Evolutionary conservation across 2,797 vertebrate species (phyloP), one percentile per base, ranked within the genome.

Genomic region (Yasuhikotakia modesta): DNA sequence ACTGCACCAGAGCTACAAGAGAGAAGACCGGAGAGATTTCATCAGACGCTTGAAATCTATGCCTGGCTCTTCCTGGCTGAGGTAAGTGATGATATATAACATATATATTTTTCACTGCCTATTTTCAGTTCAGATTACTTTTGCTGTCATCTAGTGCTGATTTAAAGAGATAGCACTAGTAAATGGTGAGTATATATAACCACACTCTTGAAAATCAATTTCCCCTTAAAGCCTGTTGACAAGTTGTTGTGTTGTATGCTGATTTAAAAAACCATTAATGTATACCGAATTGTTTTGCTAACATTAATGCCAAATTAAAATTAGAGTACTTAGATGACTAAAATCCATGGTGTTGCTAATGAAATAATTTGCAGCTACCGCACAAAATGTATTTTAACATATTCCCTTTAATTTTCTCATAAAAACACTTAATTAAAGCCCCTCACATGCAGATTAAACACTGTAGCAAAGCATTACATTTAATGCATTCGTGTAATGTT

Each of bases 1-100:
- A 88, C 22, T 85, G 70, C 0, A 85, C 86, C 78, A 96, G 71
- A 22, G 92, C 95, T 96, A 82, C 4, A 0, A 17, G 19, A 76
- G 13, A 39, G 69, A 45, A 48, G 22, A 69, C 4, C 1, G 80
- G 1, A 79, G 2, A 66, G 3, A 27, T 61, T 35, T 52, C 43
- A 69, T 73, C 8, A 70, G n/a, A 60, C 48, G 50, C 32, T 58
- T 35, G 65, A 48, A 57, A 45, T 30, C 67, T 39, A 35, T 35
- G 22, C 30, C 3, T 53, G 43, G 21, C 22, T 68, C 48, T 10
- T 43, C 39, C 11, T 43, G 39, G 39, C 39, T 43, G 39, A 11
- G 2, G 39, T 43, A 43, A 43, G 39, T 43, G 8, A 43, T 43
- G 10, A 43, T 43, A 11, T 43, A 11, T 43, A 8, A 48, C n/a